Evolutionary conservation across 2,888 invertebrate genomes (phyloP).

Genomic region (Lasioglossum leucozonium): DNA sequence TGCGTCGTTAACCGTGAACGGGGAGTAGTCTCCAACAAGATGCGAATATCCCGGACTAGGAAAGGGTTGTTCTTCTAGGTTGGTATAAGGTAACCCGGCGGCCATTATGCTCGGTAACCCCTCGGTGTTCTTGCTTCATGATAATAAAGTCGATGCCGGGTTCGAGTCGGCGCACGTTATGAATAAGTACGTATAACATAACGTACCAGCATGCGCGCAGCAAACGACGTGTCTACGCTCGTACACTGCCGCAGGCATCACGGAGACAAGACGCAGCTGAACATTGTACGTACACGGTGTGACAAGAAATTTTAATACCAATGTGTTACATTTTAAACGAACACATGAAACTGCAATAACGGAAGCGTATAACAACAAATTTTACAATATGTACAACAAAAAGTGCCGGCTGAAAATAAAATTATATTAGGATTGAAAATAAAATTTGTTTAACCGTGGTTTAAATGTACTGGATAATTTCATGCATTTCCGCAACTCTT

Average conservation of each 20-base stretch:
- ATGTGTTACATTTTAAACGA: neutral
- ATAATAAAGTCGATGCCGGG: constrained; percentile 69
- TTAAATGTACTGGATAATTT: too few relatives aligned
- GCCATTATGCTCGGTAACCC: constrained; percentile 66
- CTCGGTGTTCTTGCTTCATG: constrained; percentile 63
- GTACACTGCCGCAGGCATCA: constrained; percentile 45
- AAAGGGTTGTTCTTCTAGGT: constrained; percentile 49
- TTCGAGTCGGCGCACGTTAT: constrained; percentile 64
- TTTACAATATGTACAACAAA: too few relatives aligned
- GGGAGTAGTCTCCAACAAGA: constrained; percentile 38
- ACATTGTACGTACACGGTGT: constrained; percentile 28
- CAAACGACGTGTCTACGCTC: constrained; percentile 60
- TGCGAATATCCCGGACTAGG: constrained; percentile 31
- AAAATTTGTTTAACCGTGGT: too few relatives aligned
- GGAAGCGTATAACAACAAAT: too few relatives aligned
- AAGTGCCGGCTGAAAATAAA: too few relatives aligned
- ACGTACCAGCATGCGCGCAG: constrained; percentile 45
- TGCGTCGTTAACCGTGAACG: constrained; percentile 55
- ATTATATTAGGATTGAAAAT: too few relatives aligned
- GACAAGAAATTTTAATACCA: neutral
- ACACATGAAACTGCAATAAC: too few relatives aligned
- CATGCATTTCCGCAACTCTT: too few relatives aligned
- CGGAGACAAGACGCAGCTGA: constrained; percentile 48
- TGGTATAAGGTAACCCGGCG: constrained; percentile 48
- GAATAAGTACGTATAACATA: constrained; percentile 68